Base-by-base conservation (phyloP, 2,113 vertebrate genomes). In the Aegotheles bennettii region DNA sequence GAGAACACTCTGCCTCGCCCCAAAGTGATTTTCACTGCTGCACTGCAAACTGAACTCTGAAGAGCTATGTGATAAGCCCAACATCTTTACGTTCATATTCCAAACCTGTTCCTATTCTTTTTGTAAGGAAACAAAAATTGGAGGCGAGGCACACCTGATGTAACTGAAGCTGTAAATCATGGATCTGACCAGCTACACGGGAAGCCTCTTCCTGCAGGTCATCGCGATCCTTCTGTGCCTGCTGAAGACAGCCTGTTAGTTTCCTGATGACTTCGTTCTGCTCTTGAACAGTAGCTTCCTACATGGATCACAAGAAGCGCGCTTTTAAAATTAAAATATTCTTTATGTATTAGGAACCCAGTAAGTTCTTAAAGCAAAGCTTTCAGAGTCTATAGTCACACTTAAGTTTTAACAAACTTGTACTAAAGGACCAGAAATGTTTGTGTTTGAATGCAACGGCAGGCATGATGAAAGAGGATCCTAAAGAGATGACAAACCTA, bases 201-300 rank as follows among this genome's bases (percentile, higher is more conserved):
- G 93, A 97, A 12, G 98, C 98, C 84, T 99, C 98, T 29, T 98
- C 94, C 53, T 98, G 98, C 1, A 99, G 97, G 75, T 98, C 96
- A 78, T 98, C 97, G 89, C 91, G 91, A 67, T 98, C 98, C 47
- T 93, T 84, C 51, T 97, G 96, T 1, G 96, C 96, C 86, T 97
- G 96, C 81, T 99, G 98, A 68, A 98, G 97, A 97, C 98, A 98
- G 50, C 75, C 76, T 50, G 97, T 98, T 53, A 98, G 97, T 87
- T 95, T 98, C 43, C 97, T 77, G 76, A 99, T 98, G 33, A 99
- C 97, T 59, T 98, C 98, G 93, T 98, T 98, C n/a, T 98, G 97
- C 79, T 98, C 98, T 88, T 98, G 98, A 36, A 98, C 97, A 1
- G 97, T 98, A 28, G 87, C 83, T 93, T 98, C 98, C 98, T 98